phyloP scores from a whole-genome alignment of 1,140 invertebrate species.

The Lamellibrachia luymesi region DNA sequence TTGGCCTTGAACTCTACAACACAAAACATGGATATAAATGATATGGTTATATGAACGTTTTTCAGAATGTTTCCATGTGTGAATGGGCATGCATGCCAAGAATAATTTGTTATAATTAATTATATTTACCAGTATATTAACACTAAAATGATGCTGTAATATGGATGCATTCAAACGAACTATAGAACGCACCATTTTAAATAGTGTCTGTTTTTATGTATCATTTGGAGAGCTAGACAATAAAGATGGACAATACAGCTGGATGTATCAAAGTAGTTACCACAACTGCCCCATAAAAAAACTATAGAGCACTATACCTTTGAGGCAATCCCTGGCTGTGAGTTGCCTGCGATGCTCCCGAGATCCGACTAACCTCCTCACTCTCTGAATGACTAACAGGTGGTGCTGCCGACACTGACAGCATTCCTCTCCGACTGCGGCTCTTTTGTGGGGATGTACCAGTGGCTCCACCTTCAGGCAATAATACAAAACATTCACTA shows the following conservation, averaged over 20 bases:
- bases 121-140: not conserved
- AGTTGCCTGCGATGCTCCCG: not conserved
- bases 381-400: constrained; percentile 9
- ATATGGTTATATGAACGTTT: not conserved
- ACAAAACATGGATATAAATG: not conserved
- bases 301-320: not conserved
- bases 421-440: not conserved
- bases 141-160: too few relatives aligned
- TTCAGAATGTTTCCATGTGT: too few relatives aligned
- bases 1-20: not conserved
- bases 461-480: not conserved
- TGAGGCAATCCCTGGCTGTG: not conserved
- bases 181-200: too few relatives aligned
- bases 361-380: constrained; percentile 10
- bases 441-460: not conserved
- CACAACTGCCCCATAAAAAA: too few relatives aligned
- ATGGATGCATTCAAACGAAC: too few relatives aligned
- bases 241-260: too few relatives aligned
- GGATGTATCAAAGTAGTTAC: too few relatives aligned
- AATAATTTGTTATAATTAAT: not conserved
- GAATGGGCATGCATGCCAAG: too few relatives aligned
- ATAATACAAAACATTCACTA: not conserved
- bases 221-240: too few relatives aligned
- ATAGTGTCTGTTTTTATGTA: too few relatives aligned
- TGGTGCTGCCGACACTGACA: not conserved